A percentile compares a stretch with the other conserved stretches of the same genome.
These are phyloP conservation scores for Phalangium opilio DNA, from an alignment of 2,888 invertebrate genomes.

Conservation along the genomic window DNA sequence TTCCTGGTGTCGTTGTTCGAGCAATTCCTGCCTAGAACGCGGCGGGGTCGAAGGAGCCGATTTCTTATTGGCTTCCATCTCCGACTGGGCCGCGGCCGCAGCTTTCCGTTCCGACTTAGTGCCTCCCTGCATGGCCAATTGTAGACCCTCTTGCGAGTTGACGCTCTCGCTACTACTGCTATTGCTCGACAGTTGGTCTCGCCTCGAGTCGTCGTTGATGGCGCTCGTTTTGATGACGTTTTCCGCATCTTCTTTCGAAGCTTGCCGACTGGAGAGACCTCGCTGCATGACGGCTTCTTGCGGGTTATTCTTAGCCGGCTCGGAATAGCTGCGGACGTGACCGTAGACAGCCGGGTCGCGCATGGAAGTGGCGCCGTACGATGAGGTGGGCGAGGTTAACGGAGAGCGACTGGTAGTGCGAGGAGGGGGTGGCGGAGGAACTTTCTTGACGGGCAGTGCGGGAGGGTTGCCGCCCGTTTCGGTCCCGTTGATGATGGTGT, in stretches of 20 bases:
- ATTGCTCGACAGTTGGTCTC: slow-evolving; percentile 41
- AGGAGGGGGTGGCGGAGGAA: slow-evolving; percentile 85
- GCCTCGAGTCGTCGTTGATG: slow-evolving; percentile 21
- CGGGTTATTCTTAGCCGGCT: slow-evolving; percentile 13
- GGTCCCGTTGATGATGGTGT: slow-evolving; percentile 16
- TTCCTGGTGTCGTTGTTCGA: slow-evolving; percentile 78
- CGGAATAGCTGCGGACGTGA: slow-evolving; percentile 21
- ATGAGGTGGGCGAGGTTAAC: slow-evolving; percentile 61
- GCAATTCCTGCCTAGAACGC: slow-evolving; percentile 28
- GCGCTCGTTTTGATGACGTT: slow-evolving; percentile 21
- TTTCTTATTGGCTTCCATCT: slow-evolving; percentile 9
- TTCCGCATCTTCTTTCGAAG: slow-evolving; percentile 16
- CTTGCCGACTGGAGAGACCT: slow-evolving; percentile 9
- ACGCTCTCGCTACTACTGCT: slow-evolving; percentile 61
- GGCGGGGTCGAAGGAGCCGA: slow-evolving; percentile 18
- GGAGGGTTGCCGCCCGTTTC: slow-evolving; percentile 43
- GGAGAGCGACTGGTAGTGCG: slow-evolving; percentile 76
- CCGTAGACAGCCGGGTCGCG: slow-evolving; percentile 9
- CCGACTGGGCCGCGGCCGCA: slow-evolving; percentile 7
- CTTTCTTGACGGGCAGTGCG: slow-evolving; percentile 52
- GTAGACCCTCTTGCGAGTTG: slow-evolving; percentile 50
- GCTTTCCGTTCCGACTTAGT: slow-evolving; percentile 10
- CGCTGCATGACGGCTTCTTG: slow-evolving; percentile 1
- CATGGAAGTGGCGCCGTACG: slow-evolving; percentile 36
- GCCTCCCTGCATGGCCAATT: slow-evolving; percentile 22